Evolutionary conservation across 2,797 vertebrate species (phyloP).

Genomic region (Lithobates pipiens): DNA sequence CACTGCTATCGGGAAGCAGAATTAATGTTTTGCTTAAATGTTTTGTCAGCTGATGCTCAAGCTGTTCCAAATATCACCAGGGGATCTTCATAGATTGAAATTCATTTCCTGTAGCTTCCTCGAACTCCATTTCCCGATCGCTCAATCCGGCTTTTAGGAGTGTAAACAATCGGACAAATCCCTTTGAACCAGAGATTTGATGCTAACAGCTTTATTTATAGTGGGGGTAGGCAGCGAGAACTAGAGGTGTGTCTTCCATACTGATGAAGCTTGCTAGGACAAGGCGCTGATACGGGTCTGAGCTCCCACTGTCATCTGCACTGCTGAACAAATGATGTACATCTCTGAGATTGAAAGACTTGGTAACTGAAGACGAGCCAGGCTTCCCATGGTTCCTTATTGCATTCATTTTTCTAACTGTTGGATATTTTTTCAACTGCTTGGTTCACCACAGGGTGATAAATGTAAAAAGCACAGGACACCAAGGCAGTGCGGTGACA

Average conservation of each 20-base stretch:
- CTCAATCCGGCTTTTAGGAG: background rate
- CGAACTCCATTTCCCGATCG: background rate
- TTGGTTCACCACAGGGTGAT: constrained; percentile 22
- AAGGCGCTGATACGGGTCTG: constrained; percentile 44
- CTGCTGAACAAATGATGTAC: constrained; percentile 48
- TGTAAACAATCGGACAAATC: constrained; percentile 11
- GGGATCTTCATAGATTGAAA: background rate
- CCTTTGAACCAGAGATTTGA: background rate
- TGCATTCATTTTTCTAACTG: constrained; percentile 36
- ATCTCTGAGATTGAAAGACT: constrained; percentile 23
- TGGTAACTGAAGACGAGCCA: constrained; percentile 27
- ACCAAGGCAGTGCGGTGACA: too few relatives aligned
- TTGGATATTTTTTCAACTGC: constrained; percentile 40
- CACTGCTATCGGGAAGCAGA: too few relatives aligned
- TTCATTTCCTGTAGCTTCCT: constrained; percentile 3
- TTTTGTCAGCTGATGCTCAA: too few relatives aligned
- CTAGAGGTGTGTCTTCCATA: constrained; percentile 6
- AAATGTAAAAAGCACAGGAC: background rate
- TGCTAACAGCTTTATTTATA: background rate
- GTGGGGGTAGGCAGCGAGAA: background rate
- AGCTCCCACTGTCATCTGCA: constrained; percentile 31
- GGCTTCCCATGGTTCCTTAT: constrained; percentile 42
- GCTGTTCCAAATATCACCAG: too few relatives aligned
- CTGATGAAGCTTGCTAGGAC: constrained; percentile 23
- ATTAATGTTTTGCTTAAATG: too few relatives aligned